These are phyloP conservation scores for Melikaiella ostensackeni DNA, from an alignment of 2,888 invertebrate species.

Conservation along the genomic window DNA sequence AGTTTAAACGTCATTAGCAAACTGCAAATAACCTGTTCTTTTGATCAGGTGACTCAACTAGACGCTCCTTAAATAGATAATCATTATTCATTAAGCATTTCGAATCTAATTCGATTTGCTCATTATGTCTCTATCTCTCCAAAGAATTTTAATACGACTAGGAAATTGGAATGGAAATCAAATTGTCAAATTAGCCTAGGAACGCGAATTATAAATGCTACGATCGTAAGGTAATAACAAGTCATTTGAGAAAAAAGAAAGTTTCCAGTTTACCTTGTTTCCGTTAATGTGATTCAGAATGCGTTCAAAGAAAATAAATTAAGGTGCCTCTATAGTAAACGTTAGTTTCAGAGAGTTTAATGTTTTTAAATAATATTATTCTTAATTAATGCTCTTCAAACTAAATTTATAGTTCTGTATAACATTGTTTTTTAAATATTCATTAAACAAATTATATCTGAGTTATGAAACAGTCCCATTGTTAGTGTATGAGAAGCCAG, in stretches of 20 bases:
- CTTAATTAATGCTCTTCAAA: too few relatives aligned
- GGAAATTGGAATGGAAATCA: neutral
- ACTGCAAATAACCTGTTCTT: slow-evolving; percentile 6
- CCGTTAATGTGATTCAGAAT: too few relatives aligned
- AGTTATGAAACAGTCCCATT: too few relatives aligned
- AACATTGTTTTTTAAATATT: too few relatives aligned
- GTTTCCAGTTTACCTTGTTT: neutral
- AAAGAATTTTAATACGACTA: neutral
- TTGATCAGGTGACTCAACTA: too few relatives aligned
- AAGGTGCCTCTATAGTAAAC: too few relatives aligned
- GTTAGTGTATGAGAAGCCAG: too few relatives aligned
- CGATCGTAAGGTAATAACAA: neutral
- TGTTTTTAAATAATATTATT: too few relatives aligned
- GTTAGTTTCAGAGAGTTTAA: too few relatives aligned
- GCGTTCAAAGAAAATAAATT: too few relatives aligned
- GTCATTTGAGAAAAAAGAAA: neutral
- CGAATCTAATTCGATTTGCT: neutral
- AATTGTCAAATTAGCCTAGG: neutral
- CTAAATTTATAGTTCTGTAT: too few relatives aligned
- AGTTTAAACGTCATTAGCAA: slow-evolving; percentile 48
- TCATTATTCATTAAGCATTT: neutral
- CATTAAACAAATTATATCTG: too few relatives aligned
- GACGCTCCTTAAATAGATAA: neutral
- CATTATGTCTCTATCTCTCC: neutral
- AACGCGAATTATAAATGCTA: neutral